phyloP scores from a whole-genome alignment of 2,888 invertebrate genomes.

The Dynastes maya region DNA sequence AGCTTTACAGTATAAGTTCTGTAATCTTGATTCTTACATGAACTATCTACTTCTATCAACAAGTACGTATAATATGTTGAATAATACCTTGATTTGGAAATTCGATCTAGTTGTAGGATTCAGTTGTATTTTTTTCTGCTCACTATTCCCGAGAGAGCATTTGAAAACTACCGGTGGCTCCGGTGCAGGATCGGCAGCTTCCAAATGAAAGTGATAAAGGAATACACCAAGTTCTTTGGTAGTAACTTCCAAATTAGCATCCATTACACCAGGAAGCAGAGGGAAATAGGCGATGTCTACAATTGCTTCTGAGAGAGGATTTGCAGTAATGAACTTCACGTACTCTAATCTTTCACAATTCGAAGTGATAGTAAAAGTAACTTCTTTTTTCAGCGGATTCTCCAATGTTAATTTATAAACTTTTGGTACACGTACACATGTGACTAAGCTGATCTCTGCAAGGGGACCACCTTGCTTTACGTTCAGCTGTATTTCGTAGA shows the following conservation, averaged over 20 bases:
- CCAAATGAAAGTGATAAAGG: constrained; percentile 61
- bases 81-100: constrained; percentile 59
- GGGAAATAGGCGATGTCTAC: constrained; percentile 62
- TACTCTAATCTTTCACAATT: constrained; percentile 21
- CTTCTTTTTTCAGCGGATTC: constrained; percentile 65
- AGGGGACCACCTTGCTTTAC: constrained; percentile 63
- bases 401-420: constrained; percentile 62
- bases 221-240: constrained; percentile 61
- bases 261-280: constrained; percentile 55
- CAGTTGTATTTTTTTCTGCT: constrained; percentile 56
- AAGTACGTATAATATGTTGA: not conserved
- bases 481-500: constrained; percentile 64
- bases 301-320: constrained; percentile 51
- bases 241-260: constrained; percentile 55
- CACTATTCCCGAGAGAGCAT: constrained; percentile 60
- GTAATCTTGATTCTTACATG: no score
- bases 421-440: constrained; percentile 63
- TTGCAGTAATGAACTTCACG: constrained; percentile 17
- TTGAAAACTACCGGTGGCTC: constrained; percentile 61
- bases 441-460: constrained; percentile 63
- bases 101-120: constrained; percentile 60
- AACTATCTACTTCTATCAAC: no score
- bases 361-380: constrained; percentile 61
- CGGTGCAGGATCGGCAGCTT: constrained; percentile 59
- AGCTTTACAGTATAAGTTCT: no score